Conservation (phyloP, 2,797 vertebrate species). For the Gallinago stenura region DNA sequence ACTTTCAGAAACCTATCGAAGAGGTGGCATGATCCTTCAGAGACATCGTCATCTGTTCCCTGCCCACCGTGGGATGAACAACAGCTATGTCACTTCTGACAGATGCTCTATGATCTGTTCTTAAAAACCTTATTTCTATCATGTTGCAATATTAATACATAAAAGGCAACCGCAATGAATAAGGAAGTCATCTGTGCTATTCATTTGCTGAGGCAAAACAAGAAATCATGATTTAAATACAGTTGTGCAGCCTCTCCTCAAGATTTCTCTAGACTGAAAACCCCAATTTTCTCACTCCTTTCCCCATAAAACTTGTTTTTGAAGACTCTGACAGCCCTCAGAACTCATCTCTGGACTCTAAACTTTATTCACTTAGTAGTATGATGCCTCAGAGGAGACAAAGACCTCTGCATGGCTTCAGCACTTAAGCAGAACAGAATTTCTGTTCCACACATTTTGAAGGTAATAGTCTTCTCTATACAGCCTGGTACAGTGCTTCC, state of each 20-base stretch:
- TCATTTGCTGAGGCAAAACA: not conserved
- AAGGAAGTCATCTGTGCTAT: not conserved
- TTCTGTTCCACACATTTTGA: not conserved
- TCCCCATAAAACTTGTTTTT: not conserved
- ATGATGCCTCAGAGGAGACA: not conserved
- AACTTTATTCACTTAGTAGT: not conserved
- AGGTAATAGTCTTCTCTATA: not conserved
- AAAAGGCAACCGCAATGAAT: slow-evolving; percentile 1
- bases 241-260: not conserved
- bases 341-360: not conserved
- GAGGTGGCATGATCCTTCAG: not conserved
- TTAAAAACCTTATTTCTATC: not conserved
- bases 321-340: not conserved
- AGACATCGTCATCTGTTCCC: slow-evolving; percentile 6
- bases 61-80: not conserved
- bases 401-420: not conserved
- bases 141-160: not conserved
- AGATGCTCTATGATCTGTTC: not conserved
- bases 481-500: not conserved
- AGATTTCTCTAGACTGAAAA: not conserved
- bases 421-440: not conserved
- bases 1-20: not conserved
- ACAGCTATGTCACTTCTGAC: not conserved
- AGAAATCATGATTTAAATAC: not conserved
- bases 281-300: not conserved